Evolutionary conservation across 2,888 invertebrate species (phyloP), one percentile per base, ranked within the genome.

Genomic region (Villa cingulata): DNA sequence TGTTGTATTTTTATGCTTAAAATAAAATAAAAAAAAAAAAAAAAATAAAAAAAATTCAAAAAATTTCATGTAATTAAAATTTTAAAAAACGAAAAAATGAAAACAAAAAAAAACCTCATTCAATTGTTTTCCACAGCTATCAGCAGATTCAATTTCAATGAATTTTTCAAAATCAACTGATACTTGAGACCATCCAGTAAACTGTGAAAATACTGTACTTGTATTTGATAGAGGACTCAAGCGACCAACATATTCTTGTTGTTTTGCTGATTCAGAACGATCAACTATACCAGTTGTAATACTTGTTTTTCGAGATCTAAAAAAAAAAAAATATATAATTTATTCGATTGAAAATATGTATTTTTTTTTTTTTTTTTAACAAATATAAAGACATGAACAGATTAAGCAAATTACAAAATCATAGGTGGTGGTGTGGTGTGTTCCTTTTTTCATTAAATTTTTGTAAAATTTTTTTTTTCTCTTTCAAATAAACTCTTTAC

Each of bases 261-360:
- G 67, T 4, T 65, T 55, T 7, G 16, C n/a, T 32, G 62, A 59
- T 52, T 70, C 69, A 7, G 66, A 65, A 50, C 75, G 71, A 52
- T 78, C 79, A n/a, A 77, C 77, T 48, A 75, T 69, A 48, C 73
- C 72, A 45, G 72, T 72, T 56, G 78, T 80, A 65, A 78, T 80
- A 71, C 76, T 75, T 54, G 77, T 77, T 62, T 78, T 77, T 59
- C 79, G 74, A 38, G 66, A 64, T 56, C 69, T 64, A 39, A 4
- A 39, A 45, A 23, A 37, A 5, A 39, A 39, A 2, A 37, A 43
- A 3, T 9, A 29, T 27, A n/a, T n/a, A n/a, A n/a, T n/a, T n/a
- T n/a, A n/a, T n/a, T n/a, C n/a, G n/a, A n/a, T n/a, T n/a, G n/a
- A n/a, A n/a, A n/a, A n/a, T n/a, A n/a, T n/a, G n/a, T 27, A 27